Conservation (phyloP, 2,113 vertebrate species). For the Alosa alosa region DNA sequence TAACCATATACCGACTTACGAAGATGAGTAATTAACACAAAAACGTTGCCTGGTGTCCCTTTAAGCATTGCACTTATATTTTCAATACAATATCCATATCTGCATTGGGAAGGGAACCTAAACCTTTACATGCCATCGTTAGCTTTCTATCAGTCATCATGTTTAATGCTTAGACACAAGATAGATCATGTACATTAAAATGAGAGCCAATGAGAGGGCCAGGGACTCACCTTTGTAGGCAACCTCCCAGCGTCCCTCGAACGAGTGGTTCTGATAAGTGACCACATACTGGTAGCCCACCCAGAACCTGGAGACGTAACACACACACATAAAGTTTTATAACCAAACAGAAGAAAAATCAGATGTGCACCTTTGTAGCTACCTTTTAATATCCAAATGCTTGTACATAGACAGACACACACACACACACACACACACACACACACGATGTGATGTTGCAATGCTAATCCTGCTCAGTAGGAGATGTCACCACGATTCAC, state of each 20-base stretch:
- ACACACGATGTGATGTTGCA: neutral
- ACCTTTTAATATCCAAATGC: neutral
- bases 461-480: too few species aligned
- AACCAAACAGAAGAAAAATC: neutral
- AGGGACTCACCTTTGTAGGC: conserved; percentile 85
- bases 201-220: neutral
- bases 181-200: too few species aligned
- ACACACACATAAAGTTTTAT: neutral
- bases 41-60: too few species aligned
- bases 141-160: neutral
- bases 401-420: neutral
- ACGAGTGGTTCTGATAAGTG: conserved; percentile 85
- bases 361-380: neutral
- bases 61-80: too few species aligned
- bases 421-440: neutral
- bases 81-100: too few species aligned
- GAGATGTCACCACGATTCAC: conserved; percentile 34
- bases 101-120: neutral
- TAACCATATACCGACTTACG: too few species aligned
- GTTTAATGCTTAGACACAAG: neutral
- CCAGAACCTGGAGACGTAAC: conserved; percentile 81
- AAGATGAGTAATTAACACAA: too few species aligned
- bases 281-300: conserved; percentile 97
- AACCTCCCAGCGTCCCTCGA: conserved; percentile 94
- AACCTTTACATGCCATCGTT: too few species aligned